Evolutionary conservation across 2,888 invertebrate species (phyloP), one percentile per base, ranked within the genome.

Genomic region (Drepana falcataria): DNA sequence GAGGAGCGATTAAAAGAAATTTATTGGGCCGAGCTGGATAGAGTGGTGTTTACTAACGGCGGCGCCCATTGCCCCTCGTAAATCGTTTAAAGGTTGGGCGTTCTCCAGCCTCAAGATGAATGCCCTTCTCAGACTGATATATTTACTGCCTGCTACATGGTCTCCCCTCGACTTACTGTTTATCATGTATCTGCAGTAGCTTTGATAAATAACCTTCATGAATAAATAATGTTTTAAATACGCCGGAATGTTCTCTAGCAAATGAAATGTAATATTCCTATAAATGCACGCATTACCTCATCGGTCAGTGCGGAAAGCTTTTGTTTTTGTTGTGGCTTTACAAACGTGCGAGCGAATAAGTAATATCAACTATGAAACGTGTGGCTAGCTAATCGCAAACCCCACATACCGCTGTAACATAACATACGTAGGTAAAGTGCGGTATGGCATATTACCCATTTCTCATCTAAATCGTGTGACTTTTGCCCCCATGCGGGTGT

Each of bases 11-110:
- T 69, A 72, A 63, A 69, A 71, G 68, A 79, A 66, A 75, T 81
- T 81, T 80, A 79, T 79, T 63, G 65, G 64, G 70, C 66, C 69
- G 75, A 70, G 74, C 71, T 69, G 70, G 69, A 71, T 73, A 71
- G 75, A 70, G 69, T 75, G 75, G 75, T 80, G 79, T 80, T 80
- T 80, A 83, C 83, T 75, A 77, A 72, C 67, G 67, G 73, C 77
- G 77, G 73, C 77, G 77, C 75, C 73, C 78, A 80, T 73, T 75
- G 77, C 77, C 84, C 84, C 81, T 86, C 89, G 85, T 90, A 88
- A 90, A 90, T 90, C 90, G 85, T 84, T 85, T 86, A 86, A 87
- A 86, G 88, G 87, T 83, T 85, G 82, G 86, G 85, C 86, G 85
- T 83, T 81, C 81, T 81, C 80, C 81, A 81, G 85, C 83, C 83